Percentiles rank a stretch among this genome's conserved stretches.
Conservation (phyloP, 2,888 invertebrate genomes). For the Dryobotodes eremita region DNA sequence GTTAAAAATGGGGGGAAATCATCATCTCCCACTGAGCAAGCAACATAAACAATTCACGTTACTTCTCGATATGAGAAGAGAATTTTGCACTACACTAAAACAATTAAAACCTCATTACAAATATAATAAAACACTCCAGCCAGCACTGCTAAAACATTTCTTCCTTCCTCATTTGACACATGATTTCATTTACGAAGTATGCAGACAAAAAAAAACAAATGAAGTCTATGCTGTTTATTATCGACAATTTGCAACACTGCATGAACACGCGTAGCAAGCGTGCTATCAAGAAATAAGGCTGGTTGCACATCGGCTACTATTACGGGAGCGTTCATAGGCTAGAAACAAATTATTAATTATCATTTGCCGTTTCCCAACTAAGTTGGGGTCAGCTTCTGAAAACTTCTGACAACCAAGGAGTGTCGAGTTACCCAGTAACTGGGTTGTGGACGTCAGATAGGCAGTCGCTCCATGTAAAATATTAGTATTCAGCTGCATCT, state of each 20-base stretch:
- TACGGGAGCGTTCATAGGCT: neutral
- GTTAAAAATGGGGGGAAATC: neutral
- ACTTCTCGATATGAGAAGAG: neutral
- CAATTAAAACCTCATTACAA: slow-evolving; percentile 2
- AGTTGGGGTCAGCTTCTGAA: neutral
- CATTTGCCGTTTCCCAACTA: neutral
- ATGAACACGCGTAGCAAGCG: slow-evolving; percentile 21
- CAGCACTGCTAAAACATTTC: neutral
- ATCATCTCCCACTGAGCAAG: neutral
- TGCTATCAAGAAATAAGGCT: slow-evolving; percentile 17
- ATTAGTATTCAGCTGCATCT: too few species aligned
- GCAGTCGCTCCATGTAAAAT: neutral
- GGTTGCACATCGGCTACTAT: neutral
- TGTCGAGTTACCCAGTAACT: neutral
- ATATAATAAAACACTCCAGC: neutral
- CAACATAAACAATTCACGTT: neutral
- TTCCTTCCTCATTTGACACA: slow-evolving; percentile 18
- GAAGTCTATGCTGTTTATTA: slow-evolving; percentile 24
- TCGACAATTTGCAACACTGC: slow-evolving; percentile 12
- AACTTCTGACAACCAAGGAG: neutral
- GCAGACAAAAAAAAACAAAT: slow-evolving; percentile 18
- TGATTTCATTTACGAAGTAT: slow-evolving; percentile 34
- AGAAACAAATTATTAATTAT: neutral
- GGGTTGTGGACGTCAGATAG: neutral
- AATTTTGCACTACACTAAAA: neutral